These are phyloP conservation scores for Eretmocerus hayati DNA, from an alignment of 2,888 invertebrate species.

Conservation along the genomic window DNA sequence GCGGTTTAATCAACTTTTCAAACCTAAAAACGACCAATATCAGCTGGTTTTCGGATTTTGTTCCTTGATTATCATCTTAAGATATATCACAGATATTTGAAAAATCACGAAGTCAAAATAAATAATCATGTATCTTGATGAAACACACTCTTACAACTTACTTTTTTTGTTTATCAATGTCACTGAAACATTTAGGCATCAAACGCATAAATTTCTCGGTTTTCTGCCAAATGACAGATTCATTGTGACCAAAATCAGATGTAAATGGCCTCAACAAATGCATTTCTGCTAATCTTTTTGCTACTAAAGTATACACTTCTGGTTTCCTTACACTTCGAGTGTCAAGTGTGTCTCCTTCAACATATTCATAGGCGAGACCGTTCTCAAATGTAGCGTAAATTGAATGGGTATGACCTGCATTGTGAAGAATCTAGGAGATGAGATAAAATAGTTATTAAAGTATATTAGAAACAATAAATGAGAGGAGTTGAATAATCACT, in stretches of 20 bases:
- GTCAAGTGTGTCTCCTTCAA: slow-evolving; percentile 73
- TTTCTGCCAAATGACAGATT: slow-evolving; percentile 72
- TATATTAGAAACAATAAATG: slow-evolving; percentile 4
- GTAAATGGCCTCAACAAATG: slow-evolving; percentile 54
- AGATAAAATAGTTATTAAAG: slow-evolving; percentile 3
- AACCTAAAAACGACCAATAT: slow-evolving; percentile 63
- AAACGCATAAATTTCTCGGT: slow-evolving; percentile 65
- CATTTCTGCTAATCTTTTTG: slow-evolving; percentile 76
- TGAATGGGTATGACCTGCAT: slow-evolving; percentile 72
- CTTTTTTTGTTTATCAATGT: slow-evolving; percentile 64
- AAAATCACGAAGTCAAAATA: too few species aligned
- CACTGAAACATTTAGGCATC: slow-evolving; percentile 64
- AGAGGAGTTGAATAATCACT: background rate
- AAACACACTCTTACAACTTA: slow-evolving; percentile 40
- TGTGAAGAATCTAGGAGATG: slow-evolving; percentile 53
- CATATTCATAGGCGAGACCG: slow-evolving; percentile 85
- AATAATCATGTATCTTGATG: background rate
- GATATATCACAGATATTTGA: too few species aligned
- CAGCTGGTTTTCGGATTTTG: background rate
- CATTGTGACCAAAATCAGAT: slow-evolving; percentile 33
- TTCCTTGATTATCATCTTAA: too few species aligned
- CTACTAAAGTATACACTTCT: slow-evolving; percentile 67
- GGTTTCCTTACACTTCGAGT: slow-evolving; percentile 57
- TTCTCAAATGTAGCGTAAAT: slow-evolving; percentile 89
- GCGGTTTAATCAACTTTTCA: slow-evolving; percentile 59